Conservation (phyloP, 2,113 vertebrate species). For the Mesocricetus auratus region DNA sequence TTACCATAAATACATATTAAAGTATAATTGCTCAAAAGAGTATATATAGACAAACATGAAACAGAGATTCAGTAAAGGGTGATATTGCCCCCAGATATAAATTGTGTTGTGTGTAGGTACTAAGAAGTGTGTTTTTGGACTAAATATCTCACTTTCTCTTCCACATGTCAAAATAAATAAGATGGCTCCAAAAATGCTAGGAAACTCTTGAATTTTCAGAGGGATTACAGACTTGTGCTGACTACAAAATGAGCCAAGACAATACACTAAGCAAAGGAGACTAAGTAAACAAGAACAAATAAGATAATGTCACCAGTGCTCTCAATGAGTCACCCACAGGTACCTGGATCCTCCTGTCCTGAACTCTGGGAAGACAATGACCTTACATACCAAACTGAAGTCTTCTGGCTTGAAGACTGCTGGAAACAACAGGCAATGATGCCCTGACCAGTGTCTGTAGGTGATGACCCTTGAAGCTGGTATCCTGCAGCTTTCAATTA, state of each 20-base stretch:
- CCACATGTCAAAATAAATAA: slow-evolving; percentile 12
- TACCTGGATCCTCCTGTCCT: rapidly evolving
- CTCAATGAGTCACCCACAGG: not conserved
- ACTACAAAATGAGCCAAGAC: slow-evolving; percentile 40
- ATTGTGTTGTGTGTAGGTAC: not conserved
- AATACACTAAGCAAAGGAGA: not conserved
- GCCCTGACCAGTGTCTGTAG: not conserved
- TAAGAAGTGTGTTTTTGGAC: not conserved
- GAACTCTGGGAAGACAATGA: not conserved
- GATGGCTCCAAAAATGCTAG: not conserved
- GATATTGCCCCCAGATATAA: not conserved
- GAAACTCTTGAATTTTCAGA: not conserved
- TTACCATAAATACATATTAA: not conserved
- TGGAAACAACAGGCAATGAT: not conserved
- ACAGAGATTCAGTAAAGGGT: not conserved
- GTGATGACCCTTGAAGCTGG: not conserved
- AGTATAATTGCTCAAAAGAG: not conserved
- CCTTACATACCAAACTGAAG: not conserved
- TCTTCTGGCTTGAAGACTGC: not conserved
- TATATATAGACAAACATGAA: not conserved
- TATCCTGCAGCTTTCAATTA: not conserved
- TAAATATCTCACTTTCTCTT: not conserved
- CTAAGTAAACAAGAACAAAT: slow-evolving; percentile 22
- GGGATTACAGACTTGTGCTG: not conserved
- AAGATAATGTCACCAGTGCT: not conserved